phyloP scores from a whole-genome alignment of 1,140 invertebrate species.

The Drosophila athabasca region DNA sequence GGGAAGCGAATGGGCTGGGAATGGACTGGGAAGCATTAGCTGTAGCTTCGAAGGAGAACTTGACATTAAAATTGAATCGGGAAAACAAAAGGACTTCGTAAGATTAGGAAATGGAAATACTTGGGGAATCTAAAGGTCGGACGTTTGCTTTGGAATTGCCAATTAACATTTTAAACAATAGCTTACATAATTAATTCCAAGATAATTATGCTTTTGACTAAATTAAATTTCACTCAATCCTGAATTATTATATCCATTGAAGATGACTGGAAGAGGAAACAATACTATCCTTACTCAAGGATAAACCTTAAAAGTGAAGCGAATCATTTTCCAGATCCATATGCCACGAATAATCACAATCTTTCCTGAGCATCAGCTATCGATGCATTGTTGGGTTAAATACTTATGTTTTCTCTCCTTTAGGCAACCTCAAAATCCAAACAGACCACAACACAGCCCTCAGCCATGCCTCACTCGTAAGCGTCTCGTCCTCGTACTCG shows the following conservation, averaged over 20 bases:
- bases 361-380: not conserved
- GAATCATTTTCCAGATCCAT: not conserved
- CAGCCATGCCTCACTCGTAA: not conserved
- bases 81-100: not conserved
- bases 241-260: too few species aligned
- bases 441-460: conserved; percentile 25
- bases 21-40: not conserved
- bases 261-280: too few species aligned
- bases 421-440: conserved; percentile 30
- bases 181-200: not conserved
- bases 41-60: conserved; percentile 4
- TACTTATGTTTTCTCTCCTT: conserved; percentile 32
- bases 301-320: too few species aligned
- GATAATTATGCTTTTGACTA: too few species aligned
- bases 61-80: conserved; percentile 28
- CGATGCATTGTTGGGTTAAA: conserved; percentile 16
- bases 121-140: not conserved
- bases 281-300: too few species aligned
- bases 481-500: not conserved
- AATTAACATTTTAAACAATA: not conserved
- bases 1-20: not conserved
- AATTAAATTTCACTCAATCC: too few species aligned
- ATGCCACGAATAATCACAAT: not conserved
- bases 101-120: not conserved
- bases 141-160: not conserved